Percentiles rank a stretch among this genome's conserved stretches.
Conservation (phyloP, 2,113 vertebrate genomes). For the Seriola rivoliana region DNA sequence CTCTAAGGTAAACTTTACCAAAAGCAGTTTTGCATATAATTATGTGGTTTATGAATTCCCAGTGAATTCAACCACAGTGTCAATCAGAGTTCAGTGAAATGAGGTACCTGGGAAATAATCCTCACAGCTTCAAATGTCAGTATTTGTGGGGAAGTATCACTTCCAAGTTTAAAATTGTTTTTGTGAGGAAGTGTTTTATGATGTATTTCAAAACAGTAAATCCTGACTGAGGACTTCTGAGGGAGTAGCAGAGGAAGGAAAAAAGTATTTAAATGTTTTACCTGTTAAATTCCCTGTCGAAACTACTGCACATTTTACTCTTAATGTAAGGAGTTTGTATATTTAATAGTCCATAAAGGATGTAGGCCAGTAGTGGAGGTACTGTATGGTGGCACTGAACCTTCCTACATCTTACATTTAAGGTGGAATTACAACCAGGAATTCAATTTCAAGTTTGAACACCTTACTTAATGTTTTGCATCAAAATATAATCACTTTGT, state of each 20-base stretch:
- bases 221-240: not conserved
- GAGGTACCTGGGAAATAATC: not conserved
- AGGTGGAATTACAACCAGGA: not conserved
- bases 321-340: not conserved
- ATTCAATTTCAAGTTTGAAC: conserved; percentile 37
- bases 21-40: too few relatives aligned
- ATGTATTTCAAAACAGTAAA: not conserved
- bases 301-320: not conserved
- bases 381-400: not conserved
- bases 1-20: too few relatives aligned
- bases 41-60: too few relatives aligned
- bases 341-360: conserved; percentile 17
- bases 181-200: not conserved
- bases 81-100: too few relatives aligned
- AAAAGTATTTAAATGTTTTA: not conserved
- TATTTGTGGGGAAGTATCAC: not conserved
- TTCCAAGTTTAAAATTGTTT: not conserved
- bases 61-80: too few relatives aligned
- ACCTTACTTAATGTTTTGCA: conserved; percentile 9
- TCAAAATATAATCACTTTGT: conserved; percentile 20
- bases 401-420: not conserved
- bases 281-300: not conserved
- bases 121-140: not conserved
- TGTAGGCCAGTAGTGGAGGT: not conserved
- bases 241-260: not conserved